phyloP scores from a whole-genome alignment of 2,113 vertebrate species.

The Ciconia maguari region DNA sequence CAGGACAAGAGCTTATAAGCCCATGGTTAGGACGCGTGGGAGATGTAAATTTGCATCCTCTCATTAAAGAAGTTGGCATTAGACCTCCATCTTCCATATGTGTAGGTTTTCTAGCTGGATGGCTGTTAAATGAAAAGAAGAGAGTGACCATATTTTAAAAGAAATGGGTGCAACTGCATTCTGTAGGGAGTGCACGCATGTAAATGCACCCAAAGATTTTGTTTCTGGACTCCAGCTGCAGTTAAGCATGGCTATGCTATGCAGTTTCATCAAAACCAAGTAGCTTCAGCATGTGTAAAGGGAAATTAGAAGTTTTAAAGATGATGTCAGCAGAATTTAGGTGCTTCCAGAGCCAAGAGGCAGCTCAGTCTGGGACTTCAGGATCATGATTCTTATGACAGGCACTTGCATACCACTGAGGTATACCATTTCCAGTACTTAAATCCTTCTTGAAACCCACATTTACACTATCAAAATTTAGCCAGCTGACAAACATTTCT shows the following conservation, averaged over 20 bases:
- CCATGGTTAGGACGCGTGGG: neutral
- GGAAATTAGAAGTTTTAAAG: neutral
- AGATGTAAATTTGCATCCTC: neutral
- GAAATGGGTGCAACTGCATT: neutral
- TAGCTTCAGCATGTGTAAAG: neutral
- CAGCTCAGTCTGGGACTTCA: neutral
- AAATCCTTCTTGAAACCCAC: neutral
- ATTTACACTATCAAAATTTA: neutral
- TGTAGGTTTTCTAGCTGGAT: neutral
- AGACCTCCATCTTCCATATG: neutral
- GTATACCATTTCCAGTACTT: neutral
- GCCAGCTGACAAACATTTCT: neutral
- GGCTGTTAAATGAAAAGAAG: neutral
- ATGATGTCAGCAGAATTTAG: neutral
- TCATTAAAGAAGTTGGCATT: neutral
- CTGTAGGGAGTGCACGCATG: neutral
- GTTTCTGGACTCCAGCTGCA: neutral
- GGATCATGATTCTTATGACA: neutral
- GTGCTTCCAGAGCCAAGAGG: neutral
- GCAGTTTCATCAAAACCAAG: neutral
- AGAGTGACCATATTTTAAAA: neutral
- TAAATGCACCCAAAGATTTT: neutral
- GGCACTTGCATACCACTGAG: neutral
- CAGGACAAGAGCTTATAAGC: neutral
- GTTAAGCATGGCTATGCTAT: neutral